Evolutionary conservation across 1,140 invertebrate species (phyloP), one percentile per base, ranked within the genome.

Genomic region (Drosophila tropicalis): DNA sequence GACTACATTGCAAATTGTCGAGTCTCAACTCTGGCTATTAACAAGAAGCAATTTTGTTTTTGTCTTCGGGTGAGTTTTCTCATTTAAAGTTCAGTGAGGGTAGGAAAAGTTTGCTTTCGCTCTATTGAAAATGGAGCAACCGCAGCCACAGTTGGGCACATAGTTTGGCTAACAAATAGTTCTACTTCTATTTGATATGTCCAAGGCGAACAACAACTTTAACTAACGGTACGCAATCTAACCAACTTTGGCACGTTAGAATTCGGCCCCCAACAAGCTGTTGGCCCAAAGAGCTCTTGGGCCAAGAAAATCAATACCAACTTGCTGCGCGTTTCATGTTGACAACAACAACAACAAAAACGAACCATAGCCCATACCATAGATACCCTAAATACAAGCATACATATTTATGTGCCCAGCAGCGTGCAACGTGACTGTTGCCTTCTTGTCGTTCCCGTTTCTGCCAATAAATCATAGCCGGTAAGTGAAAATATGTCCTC

Each of bases 211-310:
- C 41, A 68, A 57, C 41, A 68, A 73, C 67, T 71, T 67, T 75
- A 76, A 63, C 69, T 67, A 10, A 51, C 17, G 19, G 44, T 51
- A 5, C 44, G 69, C 70, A 78, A 81, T 82, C 79, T 76, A 82
- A 65, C 79, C 65, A 79, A 72, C 60, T 82, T 76, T 87, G 83
- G 71, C 83, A 87, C 73, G 81, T 85, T 51, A 51, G 44, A 51
- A 51, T 22, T 51, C 56, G 64, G 57, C 32, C 29, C 29, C 39
- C 56, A 5, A 56, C 22, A 64, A 54, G 41, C 64, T 64, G 62
- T 29, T 25, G 19, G 19, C 66, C 68, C 74, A 41, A 61, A 22
- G 19, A 22, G 60, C 47, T 60, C 19, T 25, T 79, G 67, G 67
- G 40, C 39, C 64, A 67, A 64, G 54, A 75, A 86, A 87, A 85